Conservation (phyloP, 2,113 vertebrate genomes). For the Ploceus nigricollis region DNA sequence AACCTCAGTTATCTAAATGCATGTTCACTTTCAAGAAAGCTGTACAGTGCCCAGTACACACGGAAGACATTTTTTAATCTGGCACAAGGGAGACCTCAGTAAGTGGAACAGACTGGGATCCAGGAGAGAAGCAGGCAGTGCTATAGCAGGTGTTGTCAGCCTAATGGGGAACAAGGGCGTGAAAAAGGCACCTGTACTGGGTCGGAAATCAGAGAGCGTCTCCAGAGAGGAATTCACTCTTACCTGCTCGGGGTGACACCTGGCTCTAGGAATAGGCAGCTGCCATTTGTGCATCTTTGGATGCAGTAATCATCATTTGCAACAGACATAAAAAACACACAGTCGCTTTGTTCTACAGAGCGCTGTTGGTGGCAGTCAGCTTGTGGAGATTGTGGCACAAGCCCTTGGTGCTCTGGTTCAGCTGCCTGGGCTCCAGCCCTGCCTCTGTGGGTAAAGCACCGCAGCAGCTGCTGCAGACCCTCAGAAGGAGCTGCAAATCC, state of each 20-base stretch:
- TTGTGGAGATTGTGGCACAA: accelerated
- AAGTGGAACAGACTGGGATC: neutral
- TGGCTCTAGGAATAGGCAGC: neutral
- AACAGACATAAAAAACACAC: neutral
- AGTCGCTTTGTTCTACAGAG: neutral
- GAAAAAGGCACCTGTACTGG: neutral
- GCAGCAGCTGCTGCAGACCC: neutral
- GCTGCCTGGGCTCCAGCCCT: neutral
- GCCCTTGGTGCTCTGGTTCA: neutral
- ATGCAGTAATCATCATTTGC: neutral
- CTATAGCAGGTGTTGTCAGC: neutral
- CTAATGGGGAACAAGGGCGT: neutral
- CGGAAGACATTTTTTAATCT: neutral
- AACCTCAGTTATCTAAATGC: neutral
- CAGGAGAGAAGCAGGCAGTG: neutral
- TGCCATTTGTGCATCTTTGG: neutral
- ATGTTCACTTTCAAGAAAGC: neutral
- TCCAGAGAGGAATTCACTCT: neutral
- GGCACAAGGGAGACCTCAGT: neutral
- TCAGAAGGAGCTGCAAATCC: neutral
- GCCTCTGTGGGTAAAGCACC: neutral
- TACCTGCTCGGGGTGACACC: neutral
- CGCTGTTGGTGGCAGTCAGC: neutral
- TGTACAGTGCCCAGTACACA: neutral
- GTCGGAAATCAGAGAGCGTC: neutral